Evolutionary conservation across 2,888 invertebrate genomes (phyloP), one percentile per base, ranked within the genome.

Genomic region (Troides helena): DNA sequence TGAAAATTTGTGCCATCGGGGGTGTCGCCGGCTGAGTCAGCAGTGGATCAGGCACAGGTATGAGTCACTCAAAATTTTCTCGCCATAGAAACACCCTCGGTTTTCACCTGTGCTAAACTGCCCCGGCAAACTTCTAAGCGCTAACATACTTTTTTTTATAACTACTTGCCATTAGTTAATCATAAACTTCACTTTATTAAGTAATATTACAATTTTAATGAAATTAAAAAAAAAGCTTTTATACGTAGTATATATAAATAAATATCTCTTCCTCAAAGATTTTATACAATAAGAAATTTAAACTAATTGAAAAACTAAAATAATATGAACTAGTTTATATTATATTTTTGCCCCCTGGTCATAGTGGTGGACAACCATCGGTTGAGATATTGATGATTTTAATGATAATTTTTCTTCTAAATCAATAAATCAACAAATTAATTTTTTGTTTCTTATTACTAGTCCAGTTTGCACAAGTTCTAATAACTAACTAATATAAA

Each of bases 1-100:
- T 74, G 70, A 72, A 73, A 75, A 76, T 81, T 78, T 82, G 81
- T 77, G 80, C 21, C 21, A 23, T 23, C 62, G 83, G 89, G 89
- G 89, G 89, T 89, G 89, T 81, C 86, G 86, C 79, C 80, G 87
- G 88, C 85, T 87, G 88, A 90, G 82, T 88, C 87, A 90, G 86
- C 86, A 82, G 85, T 83, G 86, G 85, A 88, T 80, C 85, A 84
- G 81, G 74, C 78, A 73, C 80, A 90, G 90, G 91, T 90, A 85
- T 86, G 91, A 91, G 83, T 90, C 91, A 90, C 78, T 83, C 79
- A 72, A 79, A 46, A 75, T 81, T 81, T 79, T 83, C 84, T 89
- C 81, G 82, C 86, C 90, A 91, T 92, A 92, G 91, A 88, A 91
- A 92, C 92, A 78, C 92, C 91, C 90, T 84, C 78, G 74, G 81